Base-by-base conservation (phyloP, 37 sponge, comb jelly and placozoan genomes). In the Ephydatia muelleri region DNA sequence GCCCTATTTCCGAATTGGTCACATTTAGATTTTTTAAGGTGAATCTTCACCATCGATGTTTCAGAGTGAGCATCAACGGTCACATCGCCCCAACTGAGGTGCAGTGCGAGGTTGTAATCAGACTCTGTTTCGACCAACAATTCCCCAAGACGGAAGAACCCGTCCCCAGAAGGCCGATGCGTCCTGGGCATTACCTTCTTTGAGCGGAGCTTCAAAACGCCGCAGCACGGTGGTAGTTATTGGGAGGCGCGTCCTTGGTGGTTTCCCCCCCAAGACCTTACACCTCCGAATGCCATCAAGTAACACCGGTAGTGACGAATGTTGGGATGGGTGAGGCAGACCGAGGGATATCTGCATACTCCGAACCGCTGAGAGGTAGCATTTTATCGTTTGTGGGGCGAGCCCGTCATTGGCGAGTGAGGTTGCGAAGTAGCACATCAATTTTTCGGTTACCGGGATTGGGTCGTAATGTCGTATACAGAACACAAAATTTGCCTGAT, bases 121-220 rank as follows among this genome's bases (percentile, higher is more conserved):
- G 67, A 65, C 22, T 65, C 67, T 23, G 21, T 65, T 22, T 65
- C 67, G 21, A 43, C 3, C 2, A 65, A n/a, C 34, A 80, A 6
- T 23, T 80, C 80, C 3, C 80, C 68, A 23, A 80, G 32, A 3
- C 37, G 80, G 68, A 80, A 80, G 68, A 80, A 80, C 25, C 80
- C 80, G 32, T 26, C 68, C 80, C 80, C 80, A 80, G 4, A 66
- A 25, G 13, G 66, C 25, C 1, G 38, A 28, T 21, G 16, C 12
- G 32, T 65, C 32, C 8, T 67, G 23, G 6, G 21, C 5, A 2
- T n/a, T 6, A 2, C 33, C 13, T 2, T 2, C 3, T 21, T 47
- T 6, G 68, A 26, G 37, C 2, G 3, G 9, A 3, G 3, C 19
- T 5, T 64, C 8, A 4, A 80, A 32, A 13, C 32, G 3, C 22